Percentiles rank a stretch among this genome's conserved stretches.
phyloP scores from a whole-genome alignment of 1,140 invertebrate genomes.

The Trissolcus basalis region DNA sequence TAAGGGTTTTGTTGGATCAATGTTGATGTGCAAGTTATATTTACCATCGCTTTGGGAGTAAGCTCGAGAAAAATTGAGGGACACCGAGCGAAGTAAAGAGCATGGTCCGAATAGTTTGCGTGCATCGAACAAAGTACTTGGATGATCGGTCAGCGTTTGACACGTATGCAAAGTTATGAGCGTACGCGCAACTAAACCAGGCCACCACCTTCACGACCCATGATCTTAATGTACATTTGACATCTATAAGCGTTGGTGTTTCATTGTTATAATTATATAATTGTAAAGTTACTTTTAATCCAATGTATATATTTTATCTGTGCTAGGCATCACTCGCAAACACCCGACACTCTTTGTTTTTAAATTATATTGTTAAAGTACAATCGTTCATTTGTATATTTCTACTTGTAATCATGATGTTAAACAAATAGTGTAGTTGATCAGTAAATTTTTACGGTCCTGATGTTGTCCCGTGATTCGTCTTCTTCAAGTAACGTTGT shows the following conservation, averaged over 20 bases:
- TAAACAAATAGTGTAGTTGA: conserved; percentile 49
- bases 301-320: conserved; percentile 56
- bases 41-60: conserved; percentile 28
- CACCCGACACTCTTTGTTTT: conserved; percentile 48
- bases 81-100: not conserved
- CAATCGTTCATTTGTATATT: conserved; percentile 59
- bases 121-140: conserved; percentile 38
- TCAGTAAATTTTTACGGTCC: conserved; percentile 26
- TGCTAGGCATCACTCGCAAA: conserved; percentile 33
- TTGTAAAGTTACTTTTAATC: conserved; percentile 51
- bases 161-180: not conserved
- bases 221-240: conserved; percentile 55
- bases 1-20: conserved; percentile 38
- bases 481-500: conserved; percentile 45
- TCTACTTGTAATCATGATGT: conserved; percentile 56
- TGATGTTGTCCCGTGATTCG: conserved; percentile 49
- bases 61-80: conserved; percentile 23
- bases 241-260: conserved; percentile 47
- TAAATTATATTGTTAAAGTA: conserved; percentile 56
- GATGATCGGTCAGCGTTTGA: conserved; percentile 17
- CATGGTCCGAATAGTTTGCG: conserved; percentile 18
- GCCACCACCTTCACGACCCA: conserved; percentile 26
- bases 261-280: conserved; percentile 53
- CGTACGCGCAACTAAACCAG: conserved; percentile 4
- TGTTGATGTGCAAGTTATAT: conserved; percentile 22